Percentiles rank a stretch among this genome's conserved stretches.
Evolutionary conservation across 1,140 invertebrate genomes (phyloP).

Genomic region (Leptinotarsa undecemlineata): DNA sequence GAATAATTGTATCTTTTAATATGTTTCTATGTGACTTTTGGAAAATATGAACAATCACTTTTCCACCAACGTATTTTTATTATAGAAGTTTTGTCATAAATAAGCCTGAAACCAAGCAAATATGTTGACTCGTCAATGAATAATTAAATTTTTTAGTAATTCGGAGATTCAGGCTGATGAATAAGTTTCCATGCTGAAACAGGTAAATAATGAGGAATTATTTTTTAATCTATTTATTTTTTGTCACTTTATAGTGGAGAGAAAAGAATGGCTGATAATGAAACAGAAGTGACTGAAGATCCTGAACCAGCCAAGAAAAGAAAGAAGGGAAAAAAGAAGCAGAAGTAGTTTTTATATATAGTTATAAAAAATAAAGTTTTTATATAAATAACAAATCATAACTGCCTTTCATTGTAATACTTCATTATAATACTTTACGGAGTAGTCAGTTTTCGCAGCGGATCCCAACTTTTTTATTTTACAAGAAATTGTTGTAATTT

Average conservation of each 20-base stretch:
- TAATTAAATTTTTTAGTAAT: background rate
- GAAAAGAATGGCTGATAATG: slow-evolving; percentile 30
- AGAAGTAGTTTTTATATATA: slow-evolving; percentile 16
- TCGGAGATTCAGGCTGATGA: slow-evolving; percentile 1
- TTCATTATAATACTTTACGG: too few species aligned
- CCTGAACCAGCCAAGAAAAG: slow-evolving; percentile 28
- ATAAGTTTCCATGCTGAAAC: slow-evolving; percentile 24
- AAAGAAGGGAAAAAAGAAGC: slow-evolving; percentile 33
- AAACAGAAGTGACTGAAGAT: slow-evolving; percentile 26
- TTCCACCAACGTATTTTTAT: background rate
- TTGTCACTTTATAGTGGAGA: slow-evolving; percentile 31
- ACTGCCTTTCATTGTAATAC: too few species aligned
- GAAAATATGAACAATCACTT: background rate
- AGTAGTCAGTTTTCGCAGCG: too few species aligned
- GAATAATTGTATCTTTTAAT: background rate
- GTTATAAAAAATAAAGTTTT: background rate
- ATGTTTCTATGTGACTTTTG: background rate
- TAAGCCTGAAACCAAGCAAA: background rate
- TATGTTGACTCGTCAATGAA: background rate
- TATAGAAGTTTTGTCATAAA: background rate
- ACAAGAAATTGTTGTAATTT: too few species aligned
- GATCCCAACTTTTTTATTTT: too few species aligned
- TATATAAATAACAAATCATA: background rate
- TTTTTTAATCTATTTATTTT: slow-evolving; percentile 25
- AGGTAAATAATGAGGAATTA: slow-evolving; percentile 17